phyloP scores from a whole-genome alignment of 2,797 vertebrate genomes.

The Karalla daura region DNA sequence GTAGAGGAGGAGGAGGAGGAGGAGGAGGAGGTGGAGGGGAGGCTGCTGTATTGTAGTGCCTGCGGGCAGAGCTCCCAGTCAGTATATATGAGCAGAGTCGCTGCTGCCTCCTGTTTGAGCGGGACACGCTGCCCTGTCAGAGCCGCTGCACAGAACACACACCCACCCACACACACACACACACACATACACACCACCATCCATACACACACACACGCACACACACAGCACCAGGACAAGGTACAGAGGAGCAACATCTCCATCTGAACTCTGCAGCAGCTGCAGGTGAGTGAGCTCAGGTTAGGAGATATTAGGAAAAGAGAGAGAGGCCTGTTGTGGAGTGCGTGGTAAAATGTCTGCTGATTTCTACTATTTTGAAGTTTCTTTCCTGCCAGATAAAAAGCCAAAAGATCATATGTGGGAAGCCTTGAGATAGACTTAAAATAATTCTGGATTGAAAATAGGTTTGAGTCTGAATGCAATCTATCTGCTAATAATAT shows the following conservation, averaged over 20 bases:
- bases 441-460: no score
- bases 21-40: constrained; percentile 31
- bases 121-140: constrained; percentile 69
- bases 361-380: constrained; percentile 1
- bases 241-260: constrained; percentile 63
- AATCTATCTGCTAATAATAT: no score
- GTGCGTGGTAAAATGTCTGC: not conserved
- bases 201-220: no score
- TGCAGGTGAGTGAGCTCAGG: not conserved
- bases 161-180: constrained; percentile 66
- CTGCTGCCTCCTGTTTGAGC: constrained; percentile 80
- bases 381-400: not conserved
- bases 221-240: no score
- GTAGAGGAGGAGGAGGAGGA: constrained; percentile 33
- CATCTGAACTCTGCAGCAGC: no score
- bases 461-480: not conserved
- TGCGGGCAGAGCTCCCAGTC: constrained; percentile 91
- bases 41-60: constrained; percentile 85
- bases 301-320: not conserved
- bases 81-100: constrained; percentile 89
- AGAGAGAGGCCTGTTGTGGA: constrained; percentile 16
- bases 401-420: no score
- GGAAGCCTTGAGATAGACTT: no score
- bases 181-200: no score
- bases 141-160: constrained; percentile 68